A percentile compares a stretch with the other conserved stretches of the same genome.
phyloP scores from a whole-genome alignment of 2,113 vertebrate species.

The Hiodon tergisus region DNA sequence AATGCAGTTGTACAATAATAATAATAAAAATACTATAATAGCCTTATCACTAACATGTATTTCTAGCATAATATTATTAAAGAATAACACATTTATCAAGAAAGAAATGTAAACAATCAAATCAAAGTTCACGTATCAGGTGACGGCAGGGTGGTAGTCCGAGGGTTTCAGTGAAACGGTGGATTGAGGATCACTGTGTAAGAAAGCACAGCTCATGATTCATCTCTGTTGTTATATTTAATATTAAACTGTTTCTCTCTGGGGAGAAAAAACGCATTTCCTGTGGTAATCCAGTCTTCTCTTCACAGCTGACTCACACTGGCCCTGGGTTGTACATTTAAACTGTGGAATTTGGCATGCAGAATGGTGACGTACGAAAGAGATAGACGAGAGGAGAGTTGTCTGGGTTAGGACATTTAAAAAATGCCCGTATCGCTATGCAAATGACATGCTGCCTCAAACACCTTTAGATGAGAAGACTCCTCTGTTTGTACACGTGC shows the following conservation, averaged over 20 bases:
- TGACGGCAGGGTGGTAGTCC: no score
- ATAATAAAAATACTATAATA: no score
- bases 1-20: no score
- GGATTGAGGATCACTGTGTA: neutral
- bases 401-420: neutral
- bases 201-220: slow-evolving; percentile 3
- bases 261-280: slow-evolving; percentile 15
- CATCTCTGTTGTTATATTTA: slow-evolving; percentile 12
- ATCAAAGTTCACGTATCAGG: no score
- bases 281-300: slow-evolving; percentile 13
- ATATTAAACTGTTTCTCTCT: neutral
- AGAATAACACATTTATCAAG: no score
- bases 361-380: slow-evolving; percentile 5
- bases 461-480: no score
- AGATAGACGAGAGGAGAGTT: neutral
- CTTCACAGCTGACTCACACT: slow-evolving; percentile 20
- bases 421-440: neutral
- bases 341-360: slow-evolving; percentile 11
- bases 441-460: neutral
- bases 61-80: no score
- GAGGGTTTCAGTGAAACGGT: no score
- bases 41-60: no score
- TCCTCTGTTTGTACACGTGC: no score
- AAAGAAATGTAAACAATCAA: no score
- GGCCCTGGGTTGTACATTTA: slow-evolving; percentile 3